Conservation (phyloP, 2,113 vertebrate genomes). For the Accipiter cooperii region DNA sequence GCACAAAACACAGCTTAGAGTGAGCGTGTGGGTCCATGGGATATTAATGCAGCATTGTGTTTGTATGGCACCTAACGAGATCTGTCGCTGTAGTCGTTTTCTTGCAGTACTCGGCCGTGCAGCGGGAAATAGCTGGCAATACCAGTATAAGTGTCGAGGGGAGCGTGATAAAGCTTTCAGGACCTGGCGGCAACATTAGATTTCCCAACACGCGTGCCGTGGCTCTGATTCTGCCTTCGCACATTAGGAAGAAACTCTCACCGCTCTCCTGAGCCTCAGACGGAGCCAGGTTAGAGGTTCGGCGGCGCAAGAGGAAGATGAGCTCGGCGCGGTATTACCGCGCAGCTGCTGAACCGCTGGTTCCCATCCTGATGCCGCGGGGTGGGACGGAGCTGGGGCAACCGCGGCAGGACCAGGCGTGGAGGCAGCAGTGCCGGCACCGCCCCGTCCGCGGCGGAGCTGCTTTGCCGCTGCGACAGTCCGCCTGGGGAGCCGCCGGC, state of each 20-base stretch:
- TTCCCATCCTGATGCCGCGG: rapidly evolving
- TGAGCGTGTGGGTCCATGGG: background rate
- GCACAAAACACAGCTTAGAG: background rate
- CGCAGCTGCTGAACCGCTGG: rapidly evolving
- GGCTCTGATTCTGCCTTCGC: background rate
- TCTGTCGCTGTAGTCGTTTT: background rate
- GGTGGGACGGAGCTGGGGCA: background rate
- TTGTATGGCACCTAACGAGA: background rate
- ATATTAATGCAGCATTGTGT: background rate
- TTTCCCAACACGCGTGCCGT: background rate
- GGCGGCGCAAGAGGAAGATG: rapidly evolving
- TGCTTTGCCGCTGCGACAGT: background rate
- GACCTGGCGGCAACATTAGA: background rate
- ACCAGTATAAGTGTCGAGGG: rapidly evolving
- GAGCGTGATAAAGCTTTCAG: background rate
- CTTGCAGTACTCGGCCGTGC: background rate
- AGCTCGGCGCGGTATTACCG: background rate
- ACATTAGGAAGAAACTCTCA: rapidly evolving
- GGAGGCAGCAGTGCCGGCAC: background rate
- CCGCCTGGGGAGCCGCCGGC: background rate
- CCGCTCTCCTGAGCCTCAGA: background rate
- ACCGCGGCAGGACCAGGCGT: too few relatives aligned
- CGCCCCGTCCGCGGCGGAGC: rapidly evolving
- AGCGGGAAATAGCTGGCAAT: background rate
- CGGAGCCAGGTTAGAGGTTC: background rate